phyloP scores from a whole-genome alignment of 2,113 vertebrate genomes.

The Laticauda colubrina region DNA sequence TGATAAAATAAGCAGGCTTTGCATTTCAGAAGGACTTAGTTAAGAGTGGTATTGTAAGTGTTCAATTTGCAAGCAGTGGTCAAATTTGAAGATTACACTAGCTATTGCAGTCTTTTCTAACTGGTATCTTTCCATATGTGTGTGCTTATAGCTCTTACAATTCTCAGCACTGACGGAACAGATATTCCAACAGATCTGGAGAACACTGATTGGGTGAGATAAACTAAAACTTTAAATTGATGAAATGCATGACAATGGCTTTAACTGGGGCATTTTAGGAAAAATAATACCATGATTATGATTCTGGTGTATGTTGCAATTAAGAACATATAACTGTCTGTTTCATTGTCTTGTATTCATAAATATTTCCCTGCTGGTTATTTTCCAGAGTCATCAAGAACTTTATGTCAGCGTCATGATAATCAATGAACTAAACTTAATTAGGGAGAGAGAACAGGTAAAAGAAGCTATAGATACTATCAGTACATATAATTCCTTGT shows the following conservation, averaged over 20 bases:
- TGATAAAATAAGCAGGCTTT: neutral
- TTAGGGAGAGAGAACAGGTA: neutral
- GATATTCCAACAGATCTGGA: neutral
- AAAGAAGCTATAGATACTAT: neutral
- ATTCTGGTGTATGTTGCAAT: neutral
- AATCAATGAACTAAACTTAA: neutral
- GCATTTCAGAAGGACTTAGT: neutral
- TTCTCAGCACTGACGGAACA: neutral
- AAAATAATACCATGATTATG: neutral
- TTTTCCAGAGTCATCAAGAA: neutral
- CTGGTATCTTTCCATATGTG: neutral
- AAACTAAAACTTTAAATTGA: neutral
- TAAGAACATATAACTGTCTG: neutral
- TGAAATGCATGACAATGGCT: neutral
- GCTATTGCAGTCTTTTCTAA: neutral
- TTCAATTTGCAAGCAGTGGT: neutral
- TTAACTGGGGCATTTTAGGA: constrained; percentile 10
- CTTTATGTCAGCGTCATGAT: neutral
- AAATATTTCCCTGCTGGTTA: neutral
- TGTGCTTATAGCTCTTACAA: neutral
- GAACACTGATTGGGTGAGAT: neutral
- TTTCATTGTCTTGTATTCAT: neutral
- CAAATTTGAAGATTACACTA: neutral
- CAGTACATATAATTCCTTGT: neutral
- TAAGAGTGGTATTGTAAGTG: neutral